phyloP scores from a whole-genome alignment of 2,888 invertebrate species.

The Strigamia crassipes region DNA sequence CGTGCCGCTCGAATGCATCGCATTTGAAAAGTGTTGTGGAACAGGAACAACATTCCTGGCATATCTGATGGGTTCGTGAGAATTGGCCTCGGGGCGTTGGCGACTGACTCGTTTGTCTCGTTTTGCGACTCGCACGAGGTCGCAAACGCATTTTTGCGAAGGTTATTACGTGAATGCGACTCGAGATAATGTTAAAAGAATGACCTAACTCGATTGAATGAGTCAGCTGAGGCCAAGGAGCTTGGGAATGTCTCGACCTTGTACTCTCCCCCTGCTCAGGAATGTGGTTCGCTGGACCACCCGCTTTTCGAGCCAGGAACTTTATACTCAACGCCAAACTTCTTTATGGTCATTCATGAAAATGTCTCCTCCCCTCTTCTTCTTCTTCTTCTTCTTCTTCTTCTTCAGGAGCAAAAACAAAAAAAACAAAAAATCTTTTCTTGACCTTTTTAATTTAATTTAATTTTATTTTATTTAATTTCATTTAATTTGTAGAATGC shows the following conservation, averaged over 20 bases:
- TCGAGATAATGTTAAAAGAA: neutral
- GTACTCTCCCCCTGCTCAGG: conserved; percentile 16
- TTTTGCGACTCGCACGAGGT: too few species aligned
- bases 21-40: neutral
- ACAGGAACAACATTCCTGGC: conserved; percentile 18
- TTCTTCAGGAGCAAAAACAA: too few species aligned
- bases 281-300: neutral
- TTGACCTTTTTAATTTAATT: too few species aligned
- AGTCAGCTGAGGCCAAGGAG: conserved; percentile 30
- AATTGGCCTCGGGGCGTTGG: neutral
- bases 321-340: neutral
- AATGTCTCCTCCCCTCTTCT: neutral
- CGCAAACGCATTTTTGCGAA: neutral
- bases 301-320: conserved; percentile 15
- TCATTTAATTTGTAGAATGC: neutral
- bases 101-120: too few species aligned
- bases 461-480: neutral
- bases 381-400: too few species aligned
- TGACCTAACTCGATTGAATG: conserved; percentile 18
- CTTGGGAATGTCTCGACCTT: conserved; percentile 26
- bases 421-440: too few species aligned
- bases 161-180: neutral
- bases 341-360: conserved; percentile 19
- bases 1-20: neutral
- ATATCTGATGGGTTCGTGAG: conserved; percentile 10